Evolutionary conservation across 2,797 vertebrate species (phyloP).

Genomic region (Oreonectes daqikongensis): DNA sequence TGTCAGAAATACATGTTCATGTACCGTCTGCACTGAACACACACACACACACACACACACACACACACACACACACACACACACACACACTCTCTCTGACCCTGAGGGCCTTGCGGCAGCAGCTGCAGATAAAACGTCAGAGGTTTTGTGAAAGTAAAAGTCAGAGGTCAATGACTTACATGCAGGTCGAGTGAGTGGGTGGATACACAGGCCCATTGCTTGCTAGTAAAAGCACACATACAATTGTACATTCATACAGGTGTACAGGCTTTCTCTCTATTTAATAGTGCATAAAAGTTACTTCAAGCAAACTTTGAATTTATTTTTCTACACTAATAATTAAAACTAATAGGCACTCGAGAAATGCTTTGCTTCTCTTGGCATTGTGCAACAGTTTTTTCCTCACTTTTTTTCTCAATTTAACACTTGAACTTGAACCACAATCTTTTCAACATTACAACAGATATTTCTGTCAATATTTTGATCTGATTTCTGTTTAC

Average conservation of each 20-base stretch:
- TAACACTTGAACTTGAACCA: neutral
- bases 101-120: constrained; percentile 1
- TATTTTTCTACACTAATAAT: no score
- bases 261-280: neutral
- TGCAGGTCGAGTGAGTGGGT: constrained; percentile 28
- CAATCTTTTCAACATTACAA: neutral
- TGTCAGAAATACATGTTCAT: constrained; percentile 40
- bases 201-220: constrained; percentile 27
- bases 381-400: neutral
- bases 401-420: neutral
- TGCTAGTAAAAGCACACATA: constrained; percentile 5
- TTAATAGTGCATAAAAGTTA: neutral
- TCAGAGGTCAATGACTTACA: constrained; percentile 38
- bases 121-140: constrained; percentile 23
- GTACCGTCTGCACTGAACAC: constrained; percentile 22
- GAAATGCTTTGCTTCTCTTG: neutral
- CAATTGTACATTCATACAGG: neutral
- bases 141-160: constrained; percentile 10
- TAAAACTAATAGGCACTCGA: neutral
- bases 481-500: neutral
- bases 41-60: constrained; percentile 29
- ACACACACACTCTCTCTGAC: constrained; percentile 11
- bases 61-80: constrained; percentile 15
- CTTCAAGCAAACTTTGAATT: no score
- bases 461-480: neutral